Evolutionary conservation across 2,113 vertebrate species (phyloP).

Genomic region (Macroglossus sobrinus): DNA sequence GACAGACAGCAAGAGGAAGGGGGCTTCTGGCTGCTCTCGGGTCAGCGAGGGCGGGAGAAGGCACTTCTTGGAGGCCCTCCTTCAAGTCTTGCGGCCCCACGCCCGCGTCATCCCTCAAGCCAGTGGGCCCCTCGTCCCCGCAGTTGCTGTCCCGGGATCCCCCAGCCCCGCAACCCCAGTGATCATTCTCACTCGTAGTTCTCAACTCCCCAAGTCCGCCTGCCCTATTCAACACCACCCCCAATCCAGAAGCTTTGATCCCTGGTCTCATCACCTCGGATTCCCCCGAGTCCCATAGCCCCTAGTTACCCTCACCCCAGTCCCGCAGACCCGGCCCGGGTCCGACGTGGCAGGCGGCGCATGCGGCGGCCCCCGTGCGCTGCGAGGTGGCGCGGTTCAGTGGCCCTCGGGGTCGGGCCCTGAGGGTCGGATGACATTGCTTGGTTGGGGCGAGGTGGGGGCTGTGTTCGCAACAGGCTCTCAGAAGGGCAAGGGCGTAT

Average conservation of each 20-base stretch:
- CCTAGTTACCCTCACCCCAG: background rate
- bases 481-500: background rate
- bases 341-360: conserved; percentile 37
- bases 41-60: background rate
- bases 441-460: background rate
- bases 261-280: background rate
- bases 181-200: background rate
- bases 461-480: background rate
- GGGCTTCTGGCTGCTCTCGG: background rate
- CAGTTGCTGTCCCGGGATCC: background rate
- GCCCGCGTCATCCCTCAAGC: background rate
- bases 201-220: background rate
- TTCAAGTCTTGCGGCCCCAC: background rate
- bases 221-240: background rate
- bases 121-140: background rate
- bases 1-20: background rate
- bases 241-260: background rate
- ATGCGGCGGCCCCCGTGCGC: background rate
- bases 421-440: rapidly evolving
- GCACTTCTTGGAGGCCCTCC: background rate
- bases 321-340: background rate
- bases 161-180: background rate
- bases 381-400: background rate
- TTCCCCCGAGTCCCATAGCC: background rate
- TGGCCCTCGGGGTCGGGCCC: background rate